Percentiles rank a stretch among this genome's conserved stretches.
phyloP scores from a whole-genome alignment of 35 echinoderm and acorn worm species.

The Nesometra sesokonis region DNA sequence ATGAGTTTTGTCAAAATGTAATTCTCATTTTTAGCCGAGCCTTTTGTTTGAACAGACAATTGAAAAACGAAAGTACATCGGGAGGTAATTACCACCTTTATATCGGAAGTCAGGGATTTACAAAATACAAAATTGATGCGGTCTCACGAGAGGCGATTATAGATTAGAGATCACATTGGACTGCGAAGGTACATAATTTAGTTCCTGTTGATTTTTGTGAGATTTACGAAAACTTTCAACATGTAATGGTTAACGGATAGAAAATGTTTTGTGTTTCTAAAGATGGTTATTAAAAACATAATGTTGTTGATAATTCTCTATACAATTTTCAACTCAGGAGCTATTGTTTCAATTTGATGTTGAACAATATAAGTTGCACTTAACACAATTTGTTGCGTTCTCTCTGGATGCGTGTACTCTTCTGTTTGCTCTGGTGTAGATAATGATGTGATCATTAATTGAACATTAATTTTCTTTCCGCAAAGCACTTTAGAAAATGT shows the following conservation, averaged over 20 bases:
- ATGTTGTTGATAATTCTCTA: no score
- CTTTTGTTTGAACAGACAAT: background rate
- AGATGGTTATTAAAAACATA: no score
- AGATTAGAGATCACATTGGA: background rate
- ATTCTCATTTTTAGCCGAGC: background rate
- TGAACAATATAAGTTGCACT: background rate
- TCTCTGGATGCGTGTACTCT: background rate
- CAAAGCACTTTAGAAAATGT: background rate
- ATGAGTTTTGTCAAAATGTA: background rate
- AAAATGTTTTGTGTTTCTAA: no score
- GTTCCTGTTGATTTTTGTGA: background rate
- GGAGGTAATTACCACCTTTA: background rate
- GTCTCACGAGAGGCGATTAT: background rate
- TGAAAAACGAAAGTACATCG: background rate
- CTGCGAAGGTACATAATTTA: background rate
- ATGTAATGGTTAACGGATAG: no score
- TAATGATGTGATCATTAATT: background rate
- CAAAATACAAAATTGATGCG: background rate
- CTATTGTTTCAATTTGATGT: no score
- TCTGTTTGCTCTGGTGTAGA: background rate
- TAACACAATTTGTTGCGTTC: background rate
- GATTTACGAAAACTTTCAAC: background rate
- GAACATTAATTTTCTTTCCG: no score
- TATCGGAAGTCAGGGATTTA: background rate
- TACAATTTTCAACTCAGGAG: no score